Conservation (phyloP, 2,113 vertebrate species). For the Hydrochoerus hydrochaeris region DNA sequence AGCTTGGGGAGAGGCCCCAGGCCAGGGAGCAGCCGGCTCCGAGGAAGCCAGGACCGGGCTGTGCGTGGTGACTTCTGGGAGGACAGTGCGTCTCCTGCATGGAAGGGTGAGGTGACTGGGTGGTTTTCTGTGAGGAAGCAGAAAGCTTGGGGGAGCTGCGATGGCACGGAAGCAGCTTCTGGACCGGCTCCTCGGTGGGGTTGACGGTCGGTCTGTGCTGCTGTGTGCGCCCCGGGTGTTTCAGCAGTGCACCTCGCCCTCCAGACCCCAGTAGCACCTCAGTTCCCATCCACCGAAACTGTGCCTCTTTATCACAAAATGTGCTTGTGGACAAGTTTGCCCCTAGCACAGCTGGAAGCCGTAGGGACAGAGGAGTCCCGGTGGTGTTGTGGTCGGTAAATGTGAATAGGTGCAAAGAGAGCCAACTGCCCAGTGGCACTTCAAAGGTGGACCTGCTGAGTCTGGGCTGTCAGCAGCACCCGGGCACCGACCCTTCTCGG, state of each 20-base stretch:
- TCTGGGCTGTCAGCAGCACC: neutral
- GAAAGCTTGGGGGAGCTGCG: neutral
- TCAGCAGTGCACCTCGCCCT: neutral
- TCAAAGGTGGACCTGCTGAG: neutral
- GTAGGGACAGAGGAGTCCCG: neutral
- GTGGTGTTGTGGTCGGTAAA: neutral
- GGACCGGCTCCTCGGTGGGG: neutral
- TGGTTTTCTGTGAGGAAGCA: neutral
- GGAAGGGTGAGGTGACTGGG: neutral
- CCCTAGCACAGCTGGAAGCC: neutral
- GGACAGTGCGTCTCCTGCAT: too few species aligned
- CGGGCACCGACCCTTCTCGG: fast-evolving
- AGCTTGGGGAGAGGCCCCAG: neutral
- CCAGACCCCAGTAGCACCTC: neutral
- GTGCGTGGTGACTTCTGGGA: neutral
- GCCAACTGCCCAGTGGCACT: neutral
- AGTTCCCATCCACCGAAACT: neutral
- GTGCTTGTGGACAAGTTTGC: neutral
- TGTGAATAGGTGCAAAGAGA: neutral
- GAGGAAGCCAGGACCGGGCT: too few species aligned
- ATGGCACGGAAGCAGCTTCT: neutral
- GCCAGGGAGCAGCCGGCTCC: too few species aligned
- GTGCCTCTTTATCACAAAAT: neutral
- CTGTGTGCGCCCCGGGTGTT: neutral
- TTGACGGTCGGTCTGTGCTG: neutral